Evolutionary conservation across 2,888 invertebrate species (phyloP), one percentile per base, ranked within the genome.

Genomic region (Xylota segnis): DNA sequence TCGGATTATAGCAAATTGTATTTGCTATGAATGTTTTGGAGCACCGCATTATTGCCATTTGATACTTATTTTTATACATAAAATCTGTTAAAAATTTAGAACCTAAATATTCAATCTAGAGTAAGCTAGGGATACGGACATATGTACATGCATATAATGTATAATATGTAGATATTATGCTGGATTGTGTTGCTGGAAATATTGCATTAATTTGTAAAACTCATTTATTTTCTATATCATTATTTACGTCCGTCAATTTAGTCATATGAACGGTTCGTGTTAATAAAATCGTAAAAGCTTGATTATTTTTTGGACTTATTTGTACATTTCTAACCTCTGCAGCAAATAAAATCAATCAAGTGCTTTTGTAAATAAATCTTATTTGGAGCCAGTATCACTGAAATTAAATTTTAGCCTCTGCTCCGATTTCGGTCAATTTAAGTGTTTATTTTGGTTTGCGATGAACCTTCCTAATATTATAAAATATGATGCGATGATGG

Each of bases 271-370:
- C 6, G n/a, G 12, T 1, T 45, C 4, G 18, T 50, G 16, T 47
- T 18, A 65, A 65, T 34, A 34, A 47, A 65, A 18, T 32, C 37
- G 37, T 12, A 52, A 40, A 29, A 50, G 29, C 61, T 61, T 52
- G 43, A 40, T 12, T 16, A 40, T 43, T 52, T 47, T 47, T 16
- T 61, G n/a, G n/a, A 61, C 50, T 72, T 29, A 50, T 40, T 50
- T 37, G 16, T 61, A 50, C 27, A 12, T 72, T 61, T 23, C 45
- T 7, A 47, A 34, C 27, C 37, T 50, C 5, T 12, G 16, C 29
- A 16, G 59, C 9, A 72, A 63, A 68, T 75, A 54, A 56, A 81
- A 63, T 75, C 75, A 81, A 63, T 82, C 63, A 75, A 56, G 32
- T 14, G 37, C 56, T 18, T 56, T 40, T 75, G 47, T 56, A 61